Base-by-base conservation (phyloP, 2,113 vertebrate species). In the Chitala chitala region DNA sequence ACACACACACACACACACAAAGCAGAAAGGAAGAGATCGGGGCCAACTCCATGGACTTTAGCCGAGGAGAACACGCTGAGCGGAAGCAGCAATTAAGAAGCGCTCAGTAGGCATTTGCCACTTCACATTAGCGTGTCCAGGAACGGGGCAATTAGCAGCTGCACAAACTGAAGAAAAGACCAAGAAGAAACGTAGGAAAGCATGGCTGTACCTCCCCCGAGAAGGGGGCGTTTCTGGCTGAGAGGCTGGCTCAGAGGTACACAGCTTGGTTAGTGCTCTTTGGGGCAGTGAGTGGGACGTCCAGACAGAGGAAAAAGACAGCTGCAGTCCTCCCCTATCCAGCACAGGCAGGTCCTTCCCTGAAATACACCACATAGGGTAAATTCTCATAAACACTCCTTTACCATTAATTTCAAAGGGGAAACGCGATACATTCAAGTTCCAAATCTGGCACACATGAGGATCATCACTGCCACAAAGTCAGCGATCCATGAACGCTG, bases 61-160 rank as follows among this genome's bases (percentile, higher is more conserved):
- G 54, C 12, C 5, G 53, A 3, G 26, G 13, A 59, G 26, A n/a
- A 22, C 55, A 24, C 29, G 26, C 33, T 12, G 56, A 44, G 42
- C 26, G 64, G 63, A 75, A 58, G 51, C 17, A 10, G 54, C 40
- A 61, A 70, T 70, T 69, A 75, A 24, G 44, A 51, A 31, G 31
- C 44, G 38, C 54, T 71, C 40, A 17, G 63, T 44, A 55, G 74
- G 54, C 7, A 54, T 17, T 59, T 50, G 51, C 66, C 42, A 53
- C 54, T 69, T 75, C 48, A 59, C 74, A 75, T 75, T 75, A 75
- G 53, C 5, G 66, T 22, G 22, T 38, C 74, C 66, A 3, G 31
- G 74, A 69, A 40, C 71, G 17, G 44, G 64, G 66, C 38, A 72
- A 71, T 71, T 70, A 76, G 69, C 8, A 36, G 46, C 20, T 31